These are phyloP conservation scores for Ophion slaviceki DNA, from an alignment of 2,888 invertebrate genomes.

Conservation along the genomic window DNA sequence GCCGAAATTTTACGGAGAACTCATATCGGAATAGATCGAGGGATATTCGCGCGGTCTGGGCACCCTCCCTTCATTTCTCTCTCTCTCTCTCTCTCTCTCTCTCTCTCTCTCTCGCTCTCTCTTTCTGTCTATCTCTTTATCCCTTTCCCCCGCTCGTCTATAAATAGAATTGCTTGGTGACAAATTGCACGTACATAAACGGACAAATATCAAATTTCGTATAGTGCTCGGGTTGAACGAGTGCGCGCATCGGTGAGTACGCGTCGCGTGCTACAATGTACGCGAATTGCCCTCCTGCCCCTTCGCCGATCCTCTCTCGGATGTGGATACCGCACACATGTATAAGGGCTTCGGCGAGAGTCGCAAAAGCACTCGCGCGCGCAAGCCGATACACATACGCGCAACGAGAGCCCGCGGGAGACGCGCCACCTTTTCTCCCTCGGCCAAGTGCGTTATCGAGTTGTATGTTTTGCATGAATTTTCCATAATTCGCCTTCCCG, in stretches of 20 bases:
- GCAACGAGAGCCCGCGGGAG: slow-evolving; percentile 18
- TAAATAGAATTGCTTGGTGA: slow-evolving; percentile 69
- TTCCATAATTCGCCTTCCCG: slow-evolving; percentile 71
- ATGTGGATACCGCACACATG: neutral
- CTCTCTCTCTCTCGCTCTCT: neutral
- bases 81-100: neutral
- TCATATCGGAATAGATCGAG: slow-evolving; percentile 53
- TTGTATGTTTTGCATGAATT: slow-evolving; percentile 72
- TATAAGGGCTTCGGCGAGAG: neutral
- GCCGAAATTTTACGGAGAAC: slow-evolving; percentile 30
- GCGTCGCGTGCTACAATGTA: neutral
- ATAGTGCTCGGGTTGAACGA: slow-evolving; percentile 39
- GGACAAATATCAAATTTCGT: slow-evolving; percentile 68
- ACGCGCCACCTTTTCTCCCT: slow-evolving; percentile 32
- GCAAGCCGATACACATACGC: neutral
- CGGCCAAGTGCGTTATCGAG: slow-evolving; percentile 69
- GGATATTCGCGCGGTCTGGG: slow-evolving; percentile 33
- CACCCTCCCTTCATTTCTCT: neutral
- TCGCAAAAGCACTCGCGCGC: neutral
- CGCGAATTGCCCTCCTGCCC: slow-evolving; percentile 1
- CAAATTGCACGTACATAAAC: slow-evolving; percentile 70
- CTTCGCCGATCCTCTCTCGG: neutral
- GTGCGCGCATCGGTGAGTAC: slow-evolving; percentile 2
- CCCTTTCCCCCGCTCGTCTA: slow-evolving; percentile 34
- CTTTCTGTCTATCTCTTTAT: neutral